phyloP scores from a whole-genome alignment of 2,888 invertebrate genomes.

The Cryptocephalus primarius region DNA sequence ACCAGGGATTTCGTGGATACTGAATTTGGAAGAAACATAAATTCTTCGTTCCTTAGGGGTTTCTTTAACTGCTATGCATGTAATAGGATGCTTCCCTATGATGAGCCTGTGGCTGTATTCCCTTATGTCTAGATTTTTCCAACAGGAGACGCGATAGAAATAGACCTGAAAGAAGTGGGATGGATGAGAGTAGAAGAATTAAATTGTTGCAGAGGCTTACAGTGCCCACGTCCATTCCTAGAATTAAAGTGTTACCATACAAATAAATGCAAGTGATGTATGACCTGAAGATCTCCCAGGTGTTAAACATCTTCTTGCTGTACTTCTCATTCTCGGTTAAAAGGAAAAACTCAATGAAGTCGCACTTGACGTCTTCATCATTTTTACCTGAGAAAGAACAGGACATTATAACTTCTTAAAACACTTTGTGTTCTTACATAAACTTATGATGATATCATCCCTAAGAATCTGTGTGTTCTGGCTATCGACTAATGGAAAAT shows the following conservation, averaged over 20 bases:
- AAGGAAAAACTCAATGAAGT: constrained; percentile 33
- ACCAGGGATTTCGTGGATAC: constrained; percentile 29
- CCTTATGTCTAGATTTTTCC: constrained; percentile 33
- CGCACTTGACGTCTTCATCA: constrained; percentile 23
- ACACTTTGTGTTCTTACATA: constrained; percentile 23
- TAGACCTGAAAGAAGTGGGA: constrained; percentile 25
- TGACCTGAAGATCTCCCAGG: constrained; percentile 30
- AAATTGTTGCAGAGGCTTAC: constrained; percentile 20
- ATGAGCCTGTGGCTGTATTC: constrained; percentile 28
- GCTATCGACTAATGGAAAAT: constrained; percentile 17
- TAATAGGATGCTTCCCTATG: constrained; percentile 32
- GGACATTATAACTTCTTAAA: background rate
- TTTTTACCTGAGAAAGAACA: constrained; percentile 23
- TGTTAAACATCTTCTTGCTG: constrained; percentile 32
- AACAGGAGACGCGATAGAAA: constrained; percentile 31
- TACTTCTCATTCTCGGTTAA: constrained; percentile 25
- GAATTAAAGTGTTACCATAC: constrained; percentile 33
- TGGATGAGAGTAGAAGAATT: background rate
- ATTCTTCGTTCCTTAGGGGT: constrained; percentile 26
- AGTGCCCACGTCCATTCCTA: constrained; percentile 31
- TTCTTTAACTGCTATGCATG: constrained; percentile 30
- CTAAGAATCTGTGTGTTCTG: constrained; percentile 26
- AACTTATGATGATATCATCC: constrained; percentile 30
- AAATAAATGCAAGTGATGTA: constrained; percentile 33
- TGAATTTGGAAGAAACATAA: constrained; percentile 31